Evolutionary conservation across 1,140 invertebrate genomes (phyloP).

Genomic region (Cotesia chilonis): DNA sequence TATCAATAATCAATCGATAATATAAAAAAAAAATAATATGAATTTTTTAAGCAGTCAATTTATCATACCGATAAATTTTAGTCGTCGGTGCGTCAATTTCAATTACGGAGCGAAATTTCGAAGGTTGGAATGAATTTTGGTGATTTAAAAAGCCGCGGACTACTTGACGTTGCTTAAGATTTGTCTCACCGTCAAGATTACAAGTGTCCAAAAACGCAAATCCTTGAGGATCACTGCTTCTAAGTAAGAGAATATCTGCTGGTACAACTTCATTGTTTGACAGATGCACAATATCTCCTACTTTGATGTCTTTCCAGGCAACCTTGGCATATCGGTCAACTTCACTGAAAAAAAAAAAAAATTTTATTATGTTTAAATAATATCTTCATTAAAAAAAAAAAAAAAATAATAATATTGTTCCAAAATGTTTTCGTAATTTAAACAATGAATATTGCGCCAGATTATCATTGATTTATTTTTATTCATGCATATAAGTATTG

Average conservation of each 20-base stretch:
- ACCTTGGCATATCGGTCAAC: conserved; percentile 84
- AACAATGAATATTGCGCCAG: too few species aligned
- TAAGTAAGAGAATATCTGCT: conserved; percentile 91
- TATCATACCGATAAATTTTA: conserved; percentile 81
- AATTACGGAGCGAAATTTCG: conserved; percentile 83
- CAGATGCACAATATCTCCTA: conserved; percentile 95
- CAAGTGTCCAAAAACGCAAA: conserved; percentile 97
- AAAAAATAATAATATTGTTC: neutral
- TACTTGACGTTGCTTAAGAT: conserved; percentile 94
- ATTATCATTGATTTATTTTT: too few species aligned
- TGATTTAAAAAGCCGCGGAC: conserved; percentile 73
- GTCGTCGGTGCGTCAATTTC: conserved; percentile 94
- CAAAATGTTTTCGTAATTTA: too few species aligned
- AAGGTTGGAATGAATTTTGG: conserved; percentile 78
- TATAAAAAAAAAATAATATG: conserved; percentile 7
- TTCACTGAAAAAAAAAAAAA: conserved; percentile 72
- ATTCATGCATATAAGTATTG: too few species aligned
- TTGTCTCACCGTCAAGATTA: conserved; percentile 99
- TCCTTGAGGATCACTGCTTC: conserved; percentile 90
- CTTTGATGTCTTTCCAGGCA: conserved; percentile 89
- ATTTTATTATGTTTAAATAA: conserved; percentile 1
- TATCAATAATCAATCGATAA: too few species aligned
- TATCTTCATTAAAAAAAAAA: neutral
- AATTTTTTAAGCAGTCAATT: neutral
- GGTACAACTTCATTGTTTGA: conserved; percentile 97